Evolutionary conservation across 2,888 invertebrate species (phyloP), one percentile per base, ranked within the genome.

Genomic region (Drosophila differens): DNA sequence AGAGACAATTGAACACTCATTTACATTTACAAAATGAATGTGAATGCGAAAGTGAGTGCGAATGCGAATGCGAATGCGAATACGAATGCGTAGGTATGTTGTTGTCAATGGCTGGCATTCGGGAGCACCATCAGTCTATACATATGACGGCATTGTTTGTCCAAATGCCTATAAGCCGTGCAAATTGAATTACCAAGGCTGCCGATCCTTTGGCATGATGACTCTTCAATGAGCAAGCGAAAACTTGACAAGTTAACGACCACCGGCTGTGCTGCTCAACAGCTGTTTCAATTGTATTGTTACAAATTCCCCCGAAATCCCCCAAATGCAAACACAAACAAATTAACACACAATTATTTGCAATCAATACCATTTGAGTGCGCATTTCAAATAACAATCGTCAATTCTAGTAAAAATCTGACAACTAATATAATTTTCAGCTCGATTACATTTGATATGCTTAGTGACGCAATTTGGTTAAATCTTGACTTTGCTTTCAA

Each of bases 1-100:
- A 67, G 63, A 73, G 75, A 84, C 82, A 81, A 84, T 81, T 82
- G 78, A 59, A 74, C 75, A 84, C 85, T 78, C 82, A 82, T 84
- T 82, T 82, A 82, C 82, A 82, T 82, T 84, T 84, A n/a, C 57
- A 59, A 60, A 75, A 77, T 54, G 62, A 75, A 52, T 59, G 70
- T 54, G 61, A 58, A 75, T 44, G 3, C 4, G 57, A 41, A 44
- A 73, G 76, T 14, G 39, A 57, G 14, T 39, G 39, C 37, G 37
- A 57, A n/a, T 39, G 28, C 37, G 37, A 25, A 9, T 41, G 1
- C 7, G 57, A 41, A 44, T 58, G 22, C 14, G 47, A 47, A 22
- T n/a, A 1, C 28, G 37, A 28, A 28, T 39, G 39, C 66, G 55
- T 74, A 22, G 75, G 81, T 55, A 76, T 82, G 59, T 64, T 52